A percentile compares a stretch with the other conserved stretches of the same genome.
Conservation (phyloP, 2,888 invertebrate species). For the Archaeoteleia sp. region DNA sequence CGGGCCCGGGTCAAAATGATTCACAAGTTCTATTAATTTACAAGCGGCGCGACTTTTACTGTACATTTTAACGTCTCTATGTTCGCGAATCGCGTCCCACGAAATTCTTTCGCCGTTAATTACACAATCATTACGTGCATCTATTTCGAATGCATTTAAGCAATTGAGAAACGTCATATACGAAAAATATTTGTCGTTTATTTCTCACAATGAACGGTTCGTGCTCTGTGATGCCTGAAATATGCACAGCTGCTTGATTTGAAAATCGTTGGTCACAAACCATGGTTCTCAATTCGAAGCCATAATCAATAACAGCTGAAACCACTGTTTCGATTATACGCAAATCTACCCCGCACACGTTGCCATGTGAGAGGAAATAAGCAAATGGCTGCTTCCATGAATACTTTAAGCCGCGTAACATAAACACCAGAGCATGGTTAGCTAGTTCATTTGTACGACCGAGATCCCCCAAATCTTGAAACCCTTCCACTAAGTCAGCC, state of each 20-base stretch:
- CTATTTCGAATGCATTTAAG: conserved; percentile 18
- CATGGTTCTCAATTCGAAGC: conserved; percentile 48
- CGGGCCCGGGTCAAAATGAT: conserved; percentile 52
- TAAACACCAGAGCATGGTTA: too few species aligned
- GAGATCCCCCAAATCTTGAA: too few species aligned
- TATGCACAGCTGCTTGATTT: conserved; percentile 47
- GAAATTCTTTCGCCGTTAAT: conserved; percentile 5
- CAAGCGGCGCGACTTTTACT: conserved; percentile 49
- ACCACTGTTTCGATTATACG: conserved; percentile 6
- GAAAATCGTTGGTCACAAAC: conserved; percentile 54
- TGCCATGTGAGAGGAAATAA: conserved; percentile 50
- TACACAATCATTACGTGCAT: conserved; percentile 7
- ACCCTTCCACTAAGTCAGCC: too few species aligned
- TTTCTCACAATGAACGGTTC: conserved; percentile 40
- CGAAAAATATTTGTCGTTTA: conserved; percentile 47
- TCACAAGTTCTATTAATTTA: conserved; percentile 54
- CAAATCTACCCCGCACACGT: conserved; percentile 28
- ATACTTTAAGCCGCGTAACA: too few species aligned
- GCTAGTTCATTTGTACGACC: too few species aligned
- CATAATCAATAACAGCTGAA: conserved; percentile 34
- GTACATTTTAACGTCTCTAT: conserved; percentile 42
- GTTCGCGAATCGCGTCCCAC: conserved; percentile 23
- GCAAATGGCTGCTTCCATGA: too few species aligned
- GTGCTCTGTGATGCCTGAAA: conserved; percentile 46
- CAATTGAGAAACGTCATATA: conserved; percentile 44